A percentile compares a stretch with the other conserved stretches of the same genome.
Conservation (phyloP, 2,797 vertebrate species). For the Cygnus olor region DNA sequence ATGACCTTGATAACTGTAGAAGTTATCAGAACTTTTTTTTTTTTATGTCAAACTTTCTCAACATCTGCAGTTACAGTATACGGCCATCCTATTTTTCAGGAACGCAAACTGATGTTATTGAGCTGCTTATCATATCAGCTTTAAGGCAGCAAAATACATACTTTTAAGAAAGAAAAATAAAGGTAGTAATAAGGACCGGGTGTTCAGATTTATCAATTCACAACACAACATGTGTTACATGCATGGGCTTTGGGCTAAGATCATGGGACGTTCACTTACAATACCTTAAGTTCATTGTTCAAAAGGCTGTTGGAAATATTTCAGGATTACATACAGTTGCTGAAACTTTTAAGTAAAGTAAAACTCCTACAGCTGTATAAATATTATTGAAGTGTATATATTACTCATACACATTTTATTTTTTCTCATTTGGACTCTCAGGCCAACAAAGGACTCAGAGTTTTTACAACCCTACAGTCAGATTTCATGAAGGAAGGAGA, state of each 20-base stretch:
- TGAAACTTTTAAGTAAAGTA: conserved; percentile 48
- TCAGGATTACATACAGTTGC: conserved; percentile 22
- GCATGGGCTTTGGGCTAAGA: neutral
- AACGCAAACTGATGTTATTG: neutral
- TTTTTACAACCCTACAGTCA: neutral
- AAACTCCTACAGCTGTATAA: conserved; percentile 59
- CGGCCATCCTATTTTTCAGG: neutral
- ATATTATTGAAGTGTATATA: conserved; percentile 48
- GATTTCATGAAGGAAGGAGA: neutral
- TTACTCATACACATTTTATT: neutral
- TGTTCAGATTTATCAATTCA: neutral
- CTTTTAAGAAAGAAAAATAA: conserved; percentile 41
- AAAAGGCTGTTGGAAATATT: conserved; percentile 37
- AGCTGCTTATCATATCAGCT: conserved; percentile 8
- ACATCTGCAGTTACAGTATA: neutral
- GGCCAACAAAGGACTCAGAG: neutral
- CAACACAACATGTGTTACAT: neutral
- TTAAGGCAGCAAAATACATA: conserved; percentile 42
- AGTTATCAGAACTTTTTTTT: conserved; percentile 12
- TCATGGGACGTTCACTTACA: neutral
- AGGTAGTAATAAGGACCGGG: conserved; percentile 33
- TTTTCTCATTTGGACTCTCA: neutral
- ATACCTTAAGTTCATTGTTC: neutral
- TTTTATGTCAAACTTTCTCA: conserved; percentile 28
- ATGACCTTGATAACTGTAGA: conserved; percentile 29